Base-by-base conservation (phyloP, 1,140 invertebrate species). In the Drosophila novamexicana region DNA sequence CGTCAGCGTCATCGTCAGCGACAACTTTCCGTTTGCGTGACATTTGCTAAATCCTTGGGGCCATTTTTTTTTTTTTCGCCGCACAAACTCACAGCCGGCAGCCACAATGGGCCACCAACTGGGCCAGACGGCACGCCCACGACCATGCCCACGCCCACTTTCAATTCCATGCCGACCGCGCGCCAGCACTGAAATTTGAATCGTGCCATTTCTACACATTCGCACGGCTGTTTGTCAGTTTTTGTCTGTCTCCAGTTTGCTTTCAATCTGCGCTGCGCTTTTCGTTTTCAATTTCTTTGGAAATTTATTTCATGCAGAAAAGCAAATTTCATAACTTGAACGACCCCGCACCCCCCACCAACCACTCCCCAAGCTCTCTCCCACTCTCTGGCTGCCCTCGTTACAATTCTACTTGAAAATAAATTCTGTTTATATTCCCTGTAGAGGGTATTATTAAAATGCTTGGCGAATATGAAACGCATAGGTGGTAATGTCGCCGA, bases 201-300 rank as follows among this genome's bases (percentile, higher is more conserved):
- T 79, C 82, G 81, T 85, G 82, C 75, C 75, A 66, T 86, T 86
- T 79, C 49, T 63, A 53, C 66, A 63, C 66, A 75, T 75, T 75
- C 39, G 58, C 32, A 58, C 66, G 58, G 50, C 71, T 69, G 57
- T 69, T 74, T 73, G 54, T 57, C 70, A 75, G 83, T 68, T 75
- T 78, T 66, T 53, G 44, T 74, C 65, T 49, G 57, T 49, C 40
- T 44, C 32, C 53, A 44, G 79, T 82, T 82, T 82, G 77, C 82
- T 81, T 88, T 83, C 83, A 83, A 88, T 86, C 76, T 45, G 76
- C 66, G 57, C 22, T 75, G 68, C 63, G 64, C 67, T 84, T 79
- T 70, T 68, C 71, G 69, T 81, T 85, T 84, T 83, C 83, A 84
- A 88, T 88, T 88, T 89, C 80, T 88, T 75, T 74, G 45, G 16